Base-by-base conservation (phyloP, 1,140 invertebrate species). In the Lepidurus apus region DNA sequence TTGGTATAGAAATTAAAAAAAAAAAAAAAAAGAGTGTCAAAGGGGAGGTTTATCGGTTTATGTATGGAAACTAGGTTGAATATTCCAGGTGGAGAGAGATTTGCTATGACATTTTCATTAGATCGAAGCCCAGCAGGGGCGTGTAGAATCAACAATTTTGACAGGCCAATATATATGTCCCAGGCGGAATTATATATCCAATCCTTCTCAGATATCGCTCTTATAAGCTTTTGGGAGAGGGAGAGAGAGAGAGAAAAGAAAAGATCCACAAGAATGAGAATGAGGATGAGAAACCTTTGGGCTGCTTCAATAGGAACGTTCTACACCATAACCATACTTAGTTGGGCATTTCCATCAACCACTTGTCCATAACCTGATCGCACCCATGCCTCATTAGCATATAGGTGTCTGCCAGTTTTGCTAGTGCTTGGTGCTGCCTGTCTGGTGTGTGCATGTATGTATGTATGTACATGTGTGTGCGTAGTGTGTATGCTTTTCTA, bases 321-420 rank as follows among this genome's bases (percentile, higher is more conserved):
- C 21, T 21, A 21, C 4, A 17, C 21, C 53, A n/a, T 21, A 7
- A 7, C 21, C 21, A n/a, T 65, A 13, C 53, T 21, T n/a, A 65
- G 53, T 65, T 65, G 53, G 53, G 53, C 53, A n/a, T 65, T 65
- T 65, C 53, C 53, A 65, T 65, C 53, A 65, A 65, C 9, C 53
- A 65, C 53, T 65, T 65, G 53, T 65, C 53, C 53, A 65, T 65
- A 65, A 65, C 53, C 53, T 65, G 53, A 65, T 65, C 53, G 53
- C 53, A 65, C 53, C 53, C 53, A 65, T 65, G 53, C 1, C 53
- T 65, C 53, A 65, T 65, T 65, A 65, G 53, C 53, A 65, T 65
- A 65, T 13, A 17, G 53, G 53, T 65, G 53, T 21, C 53, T 65
- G 53, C 53, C 45, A 13, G 21, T 13, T 13, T 65, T 65, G 21